These are phyloP conservation scores for Phalacrocorax pelagicus DNA, from an alignment of 2,113 vertebrate species.

Conservation along the genomic window DNA sequence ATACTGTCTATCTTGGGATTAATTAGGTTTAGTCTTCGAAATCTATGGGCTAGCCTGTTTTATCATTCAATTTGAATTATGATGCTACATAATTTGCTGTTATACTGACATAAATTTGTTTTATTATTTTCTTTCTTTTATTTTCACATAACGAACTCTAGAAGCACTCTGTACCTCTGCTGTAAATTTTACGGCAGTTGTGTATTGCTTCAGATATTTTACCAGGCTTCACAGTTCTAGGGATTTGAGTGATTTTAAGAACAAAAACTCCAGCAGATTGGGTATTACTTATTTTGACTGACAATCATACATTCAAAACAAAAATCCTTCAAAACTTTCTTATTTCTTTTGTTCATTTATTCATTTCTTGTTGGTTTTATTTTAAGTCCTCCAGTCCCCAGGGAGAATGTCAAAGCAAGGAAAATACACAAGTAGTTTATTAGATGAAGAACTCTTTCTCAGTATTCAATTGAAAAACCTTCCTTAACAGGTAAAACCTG, in stretches of 20 bases:
- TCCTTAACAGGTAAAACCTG: slow-evolving; percentile 60
- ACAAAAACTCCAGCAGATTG: not conserved
- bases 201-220: not conserved
- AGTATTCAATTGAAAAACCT: not conserved
- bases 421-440: not conserved
- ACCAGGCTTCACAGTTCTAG: not conserved
- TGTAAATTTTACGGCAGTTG: not conserved
- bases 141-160: slow-evolving; percentile 10
- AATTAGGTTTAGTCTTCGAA: slow-evolving; percentile 63
- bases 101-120: slow-evolving; percentile 23
- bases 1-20: slow-evolving; percentile 45
- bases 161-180: not conserved
- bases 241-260: not conserved
- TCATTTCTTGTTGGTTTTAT: not conserved
- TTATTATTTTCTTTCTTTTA: slow-evolving; percentile 25
- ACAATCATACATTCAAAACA: not conserved
- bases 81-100: slow-evolving; percentile 49
- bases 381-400: not conserved
- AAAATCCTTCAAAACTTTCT: not conserved
- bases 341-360: not conserved
- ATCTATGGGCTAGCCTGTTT: slow-evolving; percentile 50
- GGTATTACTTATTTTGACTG: not conserved
- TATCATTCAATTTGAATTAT: slow-evolving; percentile 66
- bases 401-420: slow-evolving; percentile 46
- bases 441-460: slow-evolving; percentile 35